Percentiles rank a stretch among this genome's conserved stretches.
phyloP scores from a whole-genome alignment of 2,797 vertebrate genomes.

The Perodicticus potto region DNA sequence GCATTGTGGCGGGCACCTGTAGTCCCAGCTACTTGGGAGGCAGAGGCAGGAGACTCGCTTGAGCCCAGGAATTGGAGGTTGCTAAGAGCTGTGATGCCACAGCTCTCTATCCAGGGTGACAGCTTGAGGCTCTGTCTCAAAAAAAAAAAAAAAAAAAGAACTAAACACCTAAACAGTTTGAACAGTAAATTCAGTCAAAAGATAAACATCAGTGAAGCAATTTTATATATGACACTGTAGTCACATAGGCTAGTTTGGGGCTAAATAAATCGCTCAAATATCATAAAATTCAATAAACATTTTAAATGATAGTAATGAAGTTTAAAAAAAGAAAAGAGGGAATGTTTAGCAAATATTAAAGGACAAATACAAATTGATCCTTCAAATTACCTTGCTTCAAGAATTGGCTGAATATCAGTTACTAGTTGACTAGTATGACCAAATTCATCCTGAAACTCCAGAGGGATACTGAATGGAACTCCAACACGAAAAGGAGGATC shows the following conservation, averaged over 20 bases:
- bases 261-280: constrained; percentile 29
- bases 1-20: too few relatives aligned
- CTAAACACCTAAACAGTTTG: neutral
- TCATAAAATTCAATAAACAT: constrained; percentile 47
- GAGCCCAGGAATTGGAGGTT: too few relatives aligned
- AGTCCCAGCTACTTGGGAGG: too few relatives aligned
- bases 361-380: neutral
- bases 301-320: neutral
- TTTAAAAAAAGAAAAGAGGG: neutral
- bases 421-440: constrained; percentile 88
- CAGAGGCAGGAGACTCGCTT: too few relatives aligned
- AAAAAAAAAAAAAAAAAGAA: too few relatives aligned
- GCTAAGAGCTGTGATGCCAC: too few relatives aligned
- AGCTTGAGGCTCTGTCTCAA: too few relatives aligned
- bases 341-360: constrained; percentile 54
- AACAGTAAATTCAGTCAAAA: constrained; percentile 39
- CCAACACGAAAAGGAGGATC: constrained; percentile 90
- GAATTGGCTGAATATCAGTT: constrained; percentile 87
- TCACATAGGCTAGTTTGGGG: neutral
- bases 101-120: too few relatives aligned
- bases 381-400: constrained; percentile 92
- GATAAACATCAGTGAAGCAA: constrained; percentile 19
- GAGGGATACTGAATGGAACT: constrained; percentile 92
- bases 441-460: constrained; percentile 92
- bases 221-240: neutral